Evolutionary conservation across 2,888 invertebrate species (phyloP), one percentile per base, ranked within the genome.

Genomic region (Aspidiotus destructor): DNA sequence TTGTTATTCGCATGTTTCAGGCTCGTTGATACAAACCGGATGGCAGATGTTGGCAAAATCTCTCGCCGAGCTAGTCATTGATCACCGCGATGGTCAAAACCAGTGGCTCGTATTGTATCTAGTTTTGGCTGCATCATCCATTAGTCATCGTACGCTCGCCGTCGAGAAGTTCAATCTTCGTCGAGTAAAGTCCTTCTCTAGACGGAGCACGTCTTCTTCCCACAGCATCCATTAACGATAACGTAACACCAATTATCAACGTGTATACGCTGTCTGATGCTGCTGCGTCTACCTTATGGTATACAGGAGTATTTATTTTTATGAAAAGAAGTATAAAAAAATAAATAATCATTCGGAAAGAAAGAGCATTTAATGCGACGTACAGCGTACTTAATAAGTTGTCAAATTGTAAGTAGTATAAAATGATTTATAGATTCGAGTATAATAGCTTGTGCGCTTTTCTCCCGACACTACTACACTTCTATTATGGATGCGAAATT

Each of bases 321-420:
- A 28, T 28, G 28, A 28, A 28, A 28, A 28, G 28, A 28, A 28
- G 28, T 28, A 28, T 28, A 28, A 28, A 48, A 48, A 48, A 48
- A 48, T 48, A 48, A 48, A 48, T 48, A 48, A 48, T 48, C 48
- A 48, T 48, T 48, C 48, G 10, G 48, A 16, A 57, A 41, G 55
- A 54, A 40, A 57, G 8, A 65, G 57, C 57, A 65, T 65, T 65
- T 65, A 65, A 58, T 65, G 57, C 42, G 58, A 65, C 65, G 65
- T 55, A 44, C 17, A 28, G 28, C 65, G 65, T 65, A 65, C 65
- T 65, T 65, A 65, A 65, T 65, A 65, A 65, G 65, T 65, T 65
- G 65, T 65, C 65, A 65, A 65, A 65, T 40, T 65, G 44, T 62
- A 65, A 65, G 65, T 65, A 65, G 65, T 65, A 65, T 65, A 44